These are phyloP conservation scores for Dicerorhinus sumatrensis DNA, from an alignment of 2,113 vertebrate species.

Conservation along the genomic window DNA sequence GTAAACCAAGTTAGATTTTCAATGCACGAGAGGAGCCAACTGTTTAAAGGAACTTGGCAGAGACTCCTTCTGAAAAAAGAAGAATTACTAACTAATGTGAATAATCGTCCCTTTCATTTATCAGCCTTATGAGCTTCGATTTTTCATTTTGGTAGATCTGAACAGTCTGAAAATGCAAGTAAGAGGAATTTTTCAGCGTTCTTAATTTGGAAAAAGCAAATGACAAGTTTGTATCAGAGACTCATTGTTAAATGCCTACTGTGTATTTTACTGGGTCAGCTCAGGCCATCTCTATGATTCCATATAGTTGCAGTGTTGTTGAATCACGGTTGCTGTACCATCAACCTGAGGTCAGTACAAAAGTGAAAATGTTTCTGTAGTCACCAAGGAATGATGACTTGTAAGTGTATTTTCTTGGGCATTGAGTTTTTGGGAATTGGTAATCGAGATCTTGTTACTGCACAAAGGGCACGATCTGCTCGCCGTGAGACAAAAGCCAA, in stretches of 20 bases:
- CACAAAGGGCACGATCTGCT: too few relatives aligned
- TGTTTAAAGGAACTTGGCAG: constrained; percentile 45
- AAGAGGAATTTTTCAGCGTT: background rate
- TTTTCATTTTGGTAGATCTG: background rate
- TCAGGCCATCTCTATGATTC: background rate
- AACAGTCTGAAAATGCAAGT: background rate
- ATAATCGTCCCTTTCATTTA: background rate
- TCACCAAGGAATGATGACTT: background rate
- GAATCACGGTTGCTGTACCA: background rate
- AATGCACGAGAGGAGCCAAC: constrained; percentile 47
- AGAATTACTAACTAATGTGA: constrained; percentile 41
- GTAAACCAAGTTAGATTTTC: constrained; percentile 43
- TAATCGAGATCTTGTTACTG: background rate
- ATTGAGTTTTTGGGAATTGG: background rate
- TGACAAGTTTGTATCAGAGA: background rate
- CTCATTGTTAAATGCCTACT: background rate
- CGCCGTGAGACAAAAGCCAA: too few relatives aligned
- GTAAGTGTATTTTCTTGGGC: background rate
- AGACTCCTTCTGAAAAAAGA: background rate
- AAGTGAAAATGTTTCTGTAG: background rate
- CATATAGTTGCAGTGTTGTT: rapidly evolving
- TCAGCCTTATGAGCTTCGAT: background rate
- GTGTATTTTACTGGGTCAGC: background rate
- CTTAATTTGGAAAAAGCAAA: background rate
- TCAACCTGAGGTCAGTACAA: background rate